Percentiles rank a stretch among this genome's conserved stretches.
phyloP scores from a whole-genome alignment of 2,888 invertebrate genomes.

The Amphipyra tragopoginis region DNA sequence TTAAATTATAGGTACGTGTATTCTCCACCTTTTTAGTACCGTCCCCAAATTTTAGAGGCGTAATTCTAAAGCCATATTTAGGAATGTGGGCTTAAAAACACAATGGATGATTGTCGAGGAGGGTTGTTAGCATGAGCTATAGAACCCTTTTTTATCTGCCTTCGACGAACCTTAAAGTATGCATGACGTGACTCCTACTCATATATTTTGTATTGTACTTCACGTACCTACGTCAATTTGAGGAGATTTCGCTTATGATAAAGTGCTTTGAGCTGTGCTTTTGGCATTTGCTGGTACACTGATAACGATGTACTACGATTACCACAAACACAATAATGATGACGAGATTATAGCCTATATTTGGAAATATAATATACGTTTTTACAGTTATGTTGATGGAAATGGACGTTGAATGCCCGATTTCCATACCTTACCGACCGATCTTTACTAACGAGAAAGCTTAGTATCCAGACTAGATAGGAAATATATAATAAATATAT shows the following conservation, averaged over 20 bases:
- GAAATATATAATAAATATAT: no score
- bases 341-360: no score
- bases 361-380: no score
- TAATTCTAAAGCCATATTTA: conserved; percentile 37
- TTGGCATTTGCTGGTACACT: not conserved
- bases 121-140: conserved; percentile 35
- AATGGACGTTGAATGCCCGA: no score
- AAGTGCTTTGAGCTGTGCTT: not conserved
- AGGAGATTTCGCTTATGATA: conserved; percentile 15
- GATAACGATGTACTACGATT: no score
- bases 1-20: conserved; percentile 46
- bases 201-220: conserved; percentile 19
- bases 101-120: conserved; percentile 46
- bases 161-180: conserved; percentile 10
- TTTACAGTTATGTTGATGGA: no score
- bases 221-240: not conserved
- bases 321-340: no score
- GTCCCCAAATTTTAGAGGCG: conserved; percentile 32
- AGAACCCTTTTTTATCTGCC: conserved; percentile 44
- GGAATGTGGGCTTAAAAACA: conserved; percentile 44
- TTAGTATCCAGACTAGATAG: no score
- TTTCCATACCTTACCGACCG: no score
- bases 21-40: conserved; percentile 39
- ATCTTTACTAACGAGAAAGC: no score
- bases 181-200: conserved; percentile 12